These are phyloP conservation scores for Tychaedon coryphoeus DNA, from an alignment of 2,113 vertebrate species.

Conservation along the genomic window DNA sequence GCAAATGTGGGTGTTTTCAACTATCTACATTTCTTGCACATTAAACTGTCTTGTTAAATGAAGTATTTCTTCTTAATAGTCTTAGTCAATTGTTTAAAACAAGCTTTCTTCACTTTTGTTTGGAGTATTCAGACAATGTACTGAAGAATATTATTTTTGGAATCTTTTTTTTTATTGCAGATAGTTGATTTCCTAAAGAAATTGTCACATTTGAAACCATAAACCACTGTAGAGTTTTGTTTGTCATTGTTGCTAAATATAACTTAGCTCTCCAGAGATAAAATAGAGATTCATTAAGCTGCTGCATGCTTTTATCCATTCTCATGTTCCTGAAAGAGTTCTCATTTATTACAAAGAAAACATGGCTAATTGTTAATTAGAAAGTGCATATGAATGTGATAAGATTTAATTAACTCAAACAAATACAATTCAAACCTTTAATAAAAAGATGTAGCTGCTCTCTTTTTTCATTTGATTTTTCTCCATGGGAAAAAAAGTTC, in stretches of 20 bases:
- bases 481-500: not conserved
- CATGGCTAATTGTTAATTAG: constrained; percentile 64
- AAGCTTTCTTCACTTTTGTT: not conserved
- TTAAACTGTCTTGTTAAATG: not conserved
- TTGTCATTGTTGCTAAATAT: constrained; percentile 35
- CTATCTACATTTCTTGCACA: not conserved
- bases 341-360: constrained; percentile 65
- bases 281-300: constrained; percentile 43
- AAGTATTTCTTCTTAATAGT: not conserved
- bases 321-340: constrained; percentile 47
- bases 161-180: not conserved
- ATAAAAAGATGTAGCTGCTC: constrained; percentile 16
- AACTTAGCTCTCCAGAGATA: constrained; percentile 35
- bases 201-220: not conserved
- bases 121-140: not conserved
- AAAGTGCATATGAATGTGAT: constrained; percentile 45
- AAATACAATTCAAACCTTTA: constrained; percentile 53
- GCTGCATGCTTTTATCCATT: constrained; percentile 13
- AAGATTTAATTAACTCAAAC: constrained; percentile 66
- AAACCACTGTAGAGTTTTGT: not conserved
- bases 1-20: not conserved
- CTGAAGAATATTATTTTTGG: not conserved
- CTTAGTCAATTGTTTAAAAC: not conserved
- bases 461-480: not conserved
- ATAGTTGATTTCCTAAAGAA: not conserved